A percentile compares a stretch with the other conserved stretches of the same genome.
Conservation (phyloP, 2,797 vertebrate genomes). For the Microctenopoma steveboyesi region DNA sequence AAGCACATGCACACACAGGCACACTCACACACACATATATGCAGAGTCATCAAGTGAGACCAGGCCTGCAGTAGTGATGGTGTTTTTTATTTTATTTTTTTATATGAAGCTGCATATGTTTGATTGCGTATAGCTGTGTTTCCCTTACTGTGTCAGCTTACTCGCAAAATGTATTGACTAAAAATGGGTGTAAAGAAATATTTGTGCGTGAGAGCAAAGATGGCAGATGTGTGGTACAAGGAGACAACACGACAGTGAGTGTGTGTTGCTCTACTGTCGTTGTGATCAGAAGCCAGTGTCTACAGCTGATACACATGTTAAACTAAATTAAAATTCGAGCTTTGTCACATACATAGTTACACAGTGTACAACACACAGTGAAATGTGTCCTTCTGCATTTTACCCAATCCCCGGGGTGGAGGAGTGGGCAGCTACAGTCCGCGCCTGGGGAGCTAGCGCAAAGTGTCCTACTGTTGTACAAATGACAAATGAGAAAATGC, state of each 20-base stretch:
- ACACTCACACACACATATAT: constrained; percentile 19
- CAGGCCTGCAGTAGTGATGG: constrained; percentile 9
- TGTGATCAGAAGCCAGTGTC: background rate
- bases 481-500: background rate
- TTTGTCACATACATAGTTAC: too few relatives aligned
- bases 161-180: background rate
- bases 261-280: too few relatives aligned
- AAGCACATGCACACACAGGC: constrained; percentile 8
- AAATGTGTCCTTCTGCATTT: too few relatives aligned
- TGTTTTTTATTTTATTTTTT: constrained; percentile 15
- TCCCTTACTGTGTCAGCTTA: background rate
- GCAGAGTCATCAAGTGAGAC: constrained; percentile 20
- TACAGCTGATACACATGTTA: constrained; percentile 2
- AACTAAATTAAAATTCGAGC: too few relatives aligned
- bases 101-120: constrained; percentile 3
- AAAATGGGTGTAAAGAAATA: background rate
- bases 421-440: too few relatives aligned
- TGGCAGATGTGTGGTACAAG: constrained; percentile 3
- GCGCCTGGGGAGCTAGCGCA: too few relatives aligned
- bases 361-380: too few relatives aligned
- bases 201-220: background rate
- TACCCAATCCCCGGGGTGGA: too few relatives aligned
- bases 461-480: too few relatives aligned
- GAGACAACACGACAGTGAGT: background rate
- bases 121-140: constrained; percentile 1